A percentile compares a stretch with the other conserved stretches of the same genome.
Evolutionary conservation across 2,797 vertebrate genomes (phyloP).

Genomic region (Danio jaintianensis): DNA sequence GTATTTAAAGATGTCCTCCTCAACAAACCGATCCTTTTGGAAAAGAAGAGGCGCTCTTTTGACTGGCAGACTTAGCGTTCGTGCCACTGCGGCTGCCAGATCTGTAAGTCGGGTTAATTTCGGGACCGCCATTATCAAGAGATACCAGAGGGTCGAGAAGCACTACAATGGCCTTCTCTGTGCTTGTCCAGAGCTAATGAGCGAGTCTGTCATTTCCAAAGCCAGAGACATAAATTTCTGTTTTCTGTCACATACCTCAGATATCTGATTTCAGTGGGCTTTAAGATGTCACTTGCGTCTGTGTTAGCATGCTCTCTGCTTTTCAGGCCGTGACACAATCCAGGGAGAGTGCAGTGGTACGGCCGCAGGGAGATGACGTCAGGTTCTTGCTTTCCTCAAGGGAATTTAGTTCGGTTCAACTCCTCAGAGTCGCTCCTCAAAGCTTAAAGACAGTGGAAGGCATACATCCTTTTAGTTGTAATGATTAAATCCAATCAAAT

Average conservation of each 20-base stretch:
- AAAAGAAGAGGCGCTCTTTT: background rate
- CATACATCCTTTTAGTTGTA: background rate
- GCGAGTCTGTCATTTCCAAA: constrained; percentile 41
- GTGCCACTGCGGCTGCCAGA: constrained; percentile 51
- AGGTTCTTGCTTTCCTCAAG: background rate
- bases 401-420: constrained; percentile 7
- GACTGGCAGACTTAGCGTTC: constrained; percentile 28
- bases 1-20: constrained; percentile 80
- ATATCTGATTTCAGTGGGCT: constrained; percentile 26
- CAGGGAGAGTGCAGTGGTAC: constrained; percentile 7
- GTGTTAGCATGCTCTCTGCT: constrained; percentile 18
- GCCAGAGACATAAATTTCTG: constrained; percentile 47
- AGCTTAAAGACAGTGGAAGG: background rate
- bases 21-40: constrained; percentile 63
- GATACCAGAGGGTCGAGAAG: constrained; percentile 59
- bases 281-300: constrained; percentile 18
- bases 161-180: constrained; percentile 47
- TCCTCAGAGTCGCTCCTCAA: background rate
- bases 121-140: constrained; percentile 60
- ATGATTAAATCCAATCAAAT: background rate
- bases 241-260: constrained; percentile 17
- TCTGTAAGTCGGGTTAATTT: constrained; percentile 71
- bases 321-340: constrained; percentile 12
- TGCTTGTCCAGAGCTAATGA: constrained; percentile 53
- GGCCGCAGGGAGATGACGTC: constrained; percentile 7